Evolutionary conservation across 1,140 invertebrate genomes (phyloP).

Genomic region (Campoletis sonorensis): DNA sequence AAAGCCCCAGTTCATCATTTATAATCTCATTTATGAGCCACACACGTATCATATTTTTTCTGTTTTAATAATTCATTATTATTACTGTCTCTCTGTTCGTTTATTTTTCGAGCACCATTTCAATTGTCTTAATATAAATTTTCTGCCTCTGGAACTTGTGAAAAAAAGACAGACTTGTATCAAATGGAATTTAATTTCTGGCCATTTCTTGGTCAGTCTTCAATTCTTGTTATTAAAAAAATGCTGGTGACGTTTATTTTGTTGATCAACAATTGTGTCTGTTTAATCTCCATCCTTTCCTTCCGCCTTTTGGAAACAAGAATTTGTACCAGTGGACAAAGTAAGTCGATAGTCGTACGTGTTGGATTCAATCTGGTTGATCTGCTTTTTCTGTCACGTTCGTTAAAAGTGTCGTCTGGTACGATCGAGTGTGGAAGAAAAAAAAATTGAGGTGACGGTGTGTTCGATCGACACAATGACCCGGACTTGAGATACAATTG

Average conservation of each 20-base stretch:
- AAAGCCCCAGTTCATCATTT: neutral
- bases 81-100: neutral
- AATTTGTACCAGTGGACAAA: neutral
- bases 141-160: neutral
- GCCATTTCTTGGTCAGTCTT: no score
- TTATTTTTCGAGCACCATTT: neutral
- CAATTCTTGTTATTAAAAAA: no score
- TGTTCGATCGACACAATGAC: neutral
- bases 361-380: neutral
- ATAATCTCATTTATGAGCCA: neutral
- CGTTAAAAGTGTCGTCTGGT: neutral
- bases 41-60: neutral
- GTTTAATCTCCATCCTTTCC: neutral
- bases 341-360: neutral
- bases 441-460: neutral
- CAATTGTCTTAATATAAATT: neutral
- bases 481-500: neutral
- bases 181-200: no score
- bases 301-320: neutral
- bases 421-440: neutral
- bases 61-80: neutral
- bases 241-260: no score
- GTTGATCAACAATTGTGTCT: neutral
- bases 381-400: neutral
- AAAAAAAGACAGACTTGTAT: no score